phyloP scores from a whole-genome alignment of 1,140 invertebrate species.

The Hypothenemus hampei region DNA sequence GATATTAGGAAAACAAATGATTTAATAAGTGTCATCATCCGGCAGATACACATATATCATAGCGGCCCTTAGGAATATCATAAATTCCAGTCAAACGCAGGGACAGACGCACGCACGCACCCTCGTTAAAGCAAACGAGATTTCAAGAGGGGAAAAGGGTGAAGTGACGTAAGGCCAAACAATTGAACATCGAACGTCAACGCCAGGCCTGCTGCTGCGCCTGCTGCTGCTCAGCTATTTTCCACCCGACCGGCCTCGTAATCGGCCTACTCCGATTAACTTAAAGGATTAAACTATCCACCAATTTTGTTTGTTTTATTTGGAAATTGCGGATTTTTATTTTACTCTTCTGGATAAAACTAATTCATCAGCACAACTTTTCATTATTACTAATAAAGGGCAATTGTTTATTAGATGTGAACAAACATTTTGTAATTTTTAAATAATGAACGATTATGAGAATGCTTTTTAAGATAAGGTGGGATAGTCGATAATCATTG shows the following conservation, averaged over 20 bases:
- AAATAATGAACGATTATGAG: no score
- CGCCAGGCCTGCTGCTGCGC: slow-evolving; percentile 40
- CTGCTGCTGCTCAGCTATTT: no score
- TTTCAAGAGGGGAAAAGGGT: no score
- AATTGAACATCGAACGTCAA: slow-evolving; percentile 43
- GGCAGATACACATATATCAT: slow-evolving; percentile 42
- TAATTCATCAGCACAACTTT: background rate
- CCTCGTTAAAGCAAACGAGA: no score
- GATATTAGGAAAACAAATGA: slow-evolving; percentile 38
- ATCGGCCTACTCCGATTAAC: slow-evolving; percentile 28
- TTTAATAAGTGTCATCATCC: slow-evolving; percentile 45
- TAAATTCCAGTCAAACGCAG: slow-evolving; percentile 44
- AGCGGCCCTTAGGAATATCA: slow-evolving; percentile 38
- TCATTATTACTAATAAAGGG: no score
- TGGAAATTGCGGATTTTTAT: slow-evolving; percentile 12
- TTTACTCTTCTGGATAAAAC: background rate
- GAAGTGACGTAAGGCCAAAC: no score
- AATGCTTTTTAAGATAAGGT: no score
- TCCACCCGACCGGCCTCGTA: slow-evolving; percentile 35
- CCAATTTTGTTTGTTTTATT: slow-evolving; percentile 14
- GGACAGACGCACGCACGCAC: slow-evolving; percentile 11
- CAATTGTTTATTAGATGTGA: no score
- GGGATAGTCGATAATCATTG: no score
- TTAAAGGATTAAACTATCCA: slow-evolving; percentile 23
- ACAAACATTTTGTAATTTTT: no score